Evolutionary conservation across 92 coral and sea anemone species (phyloP), one percentile per base, ranked within the genome.

Genomic region (Montipora capitata): DNA sequence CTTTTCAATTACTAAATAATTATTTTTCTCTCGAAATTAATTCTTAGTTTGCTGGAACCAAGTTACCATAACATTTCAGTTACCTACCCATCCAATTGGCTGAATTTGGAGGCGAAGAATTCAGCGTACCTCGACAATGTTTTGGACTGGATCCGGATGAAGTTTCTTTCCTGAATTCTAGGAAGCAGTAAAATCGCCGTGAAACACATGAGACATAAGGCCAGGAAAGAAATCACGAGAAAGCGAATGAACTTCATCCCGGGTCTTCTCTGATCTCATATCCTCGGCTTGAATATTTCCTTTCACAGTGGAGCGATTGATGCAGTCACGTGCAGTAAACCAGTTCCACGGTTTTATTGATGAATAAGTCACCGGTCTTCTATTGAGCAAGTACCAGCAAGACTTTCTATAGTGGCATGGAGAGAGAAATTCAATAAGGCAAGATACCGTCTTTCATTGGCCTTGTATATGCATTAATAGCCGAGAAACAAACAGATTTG

Each of bases 161-260:
- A 43, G 41, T 75, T 76, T 39, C 48, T 74, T 67, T 84, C 88
- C 64, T 84, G 67, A 5, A 84, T 67, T 64, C 40, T 75, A 4
- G 88, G 88, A 14, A 84, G 54, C 41, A 84, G 76, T 16, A 84
- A 27, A 35, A 76, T 45, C 48, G 76, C 88, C 40, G 74, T 84
- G 43, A 84, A 74, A 51, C 74, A 74, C 88, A 84, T 43, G 10
- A 84, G n/a, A 61, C 88, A 63, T 76, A 76, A 45, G 12, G 56
- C 88, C 20, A 84, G 58, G 75, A 84, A 62, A 42, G 73, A 74
- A 4, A 75, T 20, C 16, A 66, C 16, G 42, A 84, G 74, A 15
- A 84, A 84, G 5, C 88, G 79, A 1, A 16, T 16, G 44, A 82
- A 82, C 79, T 20, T 82, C 87, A 82, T 82, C 40, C 39, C 27